phyloP scores from a whole-genome alignment of 2,888 invertebrate genomes.

The Phorcus lineatus region DNA sequence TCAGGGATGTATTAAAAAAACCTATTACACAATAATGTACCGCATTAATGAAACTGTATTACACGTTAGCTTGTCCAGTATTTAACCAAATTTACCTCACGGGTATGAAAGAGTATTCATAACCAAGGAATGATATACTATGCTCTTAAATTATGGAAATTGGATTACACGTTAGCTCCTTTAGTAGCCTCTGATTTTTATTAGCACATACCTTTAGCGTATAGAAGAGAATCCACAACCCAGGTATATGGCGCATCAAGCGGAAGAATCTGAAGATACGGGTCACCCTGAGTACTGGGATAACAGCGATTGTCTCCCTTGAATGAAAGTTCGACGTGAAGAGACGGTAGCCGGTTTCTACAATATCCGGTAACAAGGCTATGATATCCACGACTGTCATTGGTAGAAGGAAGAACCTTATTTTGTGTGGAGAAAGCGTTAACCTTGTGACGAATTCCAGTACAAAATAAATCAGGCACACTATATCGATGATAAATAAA shows the following conservation, averaged over 20 bases:
- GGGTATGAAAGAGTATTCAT: no score
- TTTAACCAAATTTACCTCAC: no score
- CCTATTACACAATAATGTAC: no score
- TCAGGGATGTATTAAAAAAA: no score
- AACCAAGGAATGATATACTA: no score
- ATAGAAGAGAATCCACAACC: conserved; percentile 58
- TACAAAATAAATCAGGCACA: conserved; percentile 52
- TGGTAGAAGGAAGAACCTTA: conserved; percentile 36
- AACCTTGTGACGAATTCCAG: conserved; percentile 50
- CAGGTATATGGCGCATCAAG: conserved; percentile 52
- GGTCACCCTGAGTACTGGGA: conserved; percentile 45
- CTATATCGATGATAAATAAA: conserved; percentile 47
- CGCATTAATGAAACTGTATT: no score
- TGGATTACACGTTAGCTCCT: no score
- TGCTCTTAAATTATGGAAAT: no score
- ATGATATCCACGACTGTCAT: conserved; percentile 51
- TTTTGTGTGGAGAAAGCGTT: conserved; percentile 42
- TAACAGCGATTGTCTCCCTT: conserved; percentile 28
- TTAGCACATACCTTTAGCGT: conserved; percentile 56
- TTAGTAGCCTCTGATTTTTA: no score
- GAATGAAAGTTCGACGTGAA: not conserved
- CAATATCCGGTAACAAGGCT: conserved; percentile 49
- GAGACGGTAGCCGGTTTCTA: conserved; percentile 18
- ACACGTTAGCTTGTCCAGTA: no score
- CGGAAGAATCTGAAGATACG: conserved; percentile 52